Conservation (phyloP, 2,888 invertebrate genomes). For the Synanthedon vespiformis region DNA sequence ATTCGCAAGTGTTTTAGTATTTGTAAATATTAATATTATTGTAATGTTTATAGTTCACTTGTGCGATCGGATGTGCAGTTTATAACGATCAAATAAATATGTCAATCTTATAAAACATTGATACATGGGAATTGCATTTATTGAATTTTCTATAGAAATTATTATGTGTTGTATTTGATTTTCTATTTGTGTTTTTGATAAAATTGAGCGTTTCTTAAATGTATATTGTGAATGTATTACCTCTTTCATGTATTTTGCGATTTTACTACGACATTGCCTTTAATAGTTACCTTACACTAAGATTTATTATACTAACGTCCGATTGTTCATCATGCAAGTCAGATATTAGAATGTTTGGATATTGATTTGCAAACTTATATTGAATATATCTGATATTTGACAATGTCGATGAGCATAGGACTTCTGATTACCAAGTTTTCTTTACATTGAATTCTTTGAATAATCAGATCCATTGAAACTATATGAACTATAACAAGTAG, state of each 20-base stretch:
- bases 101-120: constrained; percentile 1
- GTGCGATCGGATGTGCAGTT: constrained; percentile 42
- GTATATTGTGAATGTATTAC: not conserved
- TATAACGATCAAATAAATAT: constrained; percentile 15
- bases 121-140: constrained; percentile 48
- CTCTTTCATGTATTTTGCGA: constrained; percentile 25
- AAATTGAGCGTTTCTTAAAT: not conserved
- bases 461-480: no score
- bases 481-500: no score
- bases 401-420: no score
- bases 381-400: no score
- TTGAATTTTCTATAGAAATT: constrained; percentile 5
- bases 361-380: no score
- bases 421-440: no score
- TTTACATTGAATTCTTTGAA: no score
- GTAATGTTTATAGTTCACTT: constrained; percentile 43
- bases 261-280: constrained; percentile 45
- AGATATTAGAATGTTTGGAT: no score
- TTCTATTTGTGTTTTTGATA: not conserved
- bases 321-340: no score
- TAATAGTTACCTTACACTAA: constrained; percentile 44
- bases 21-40: constrained; percentile 56
- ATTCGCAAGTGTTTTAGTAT: constrained; percentile 57
- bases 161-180: not conserved
- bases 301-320: constrained; percentile 18